A percentile compares a stretch with the other conserved stretches of the same genome.
phyloP scores from a whole-genome alignment of 2,797 vertebrate genomes.

The Clarias fuscus region DNA sequence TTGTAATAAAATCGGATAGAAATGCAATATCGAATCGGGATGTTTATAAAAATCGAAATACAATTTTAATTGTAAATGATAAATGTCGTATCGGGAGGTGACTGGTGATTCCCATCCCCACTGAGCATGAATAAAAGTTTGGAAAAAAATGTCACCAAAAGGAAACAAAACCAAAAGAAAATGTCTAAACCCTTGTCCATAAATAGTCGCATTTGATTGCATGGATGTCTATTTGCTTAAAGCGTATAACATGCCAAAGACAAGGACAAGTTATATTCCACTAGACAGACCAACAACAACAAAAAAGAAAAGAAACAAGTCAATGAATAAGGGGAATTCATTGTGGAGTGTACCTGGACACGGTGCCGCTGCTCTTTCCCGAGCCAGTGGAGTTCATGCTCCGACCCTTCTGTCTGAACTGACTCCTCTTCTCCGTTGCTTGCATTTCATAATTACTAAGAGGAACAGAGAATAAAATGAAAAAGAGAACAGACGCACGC shows the following conservation, averaged over 20 bases:
- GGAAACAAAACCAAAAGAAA: background rate
- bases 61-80: too few relatives aligned
- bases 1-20: too few relatives aligned
- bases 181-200: too few relatives aligned
- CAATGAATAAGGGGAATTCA: background rate
- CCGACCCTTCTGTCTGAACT: conserved; percentile 88
- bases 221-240: background rate
- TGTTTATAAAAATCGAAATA: too few relatives aligned
- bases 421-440: conserved; percentile 86
- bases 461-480: background rate
- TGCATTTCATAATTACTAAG: conserved; percentile 71
- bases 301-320: background rate
- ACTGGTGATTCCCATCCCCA: background rate
- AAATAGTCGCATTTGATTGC: background rate
- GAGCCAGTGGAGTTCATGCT: conserved; percentile 99
- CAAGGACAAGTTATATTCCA: background rate
- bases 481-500: background rate
- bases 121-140: background rate
- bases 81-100: too few relatives aligned
- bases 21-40: too few relatives aligned
- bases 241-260: background rate
- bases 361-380: conserved; percentile 91
- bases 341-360: conserved; percentile 81
- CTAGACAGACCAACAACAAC: background rate
- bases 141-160: background rate